A percentile compares a stretch with the other conserved stretches of the same genome.
Conservation (phyloP, 2,113 vertebrate genomes). For the Gambusia affinis region DNA sequence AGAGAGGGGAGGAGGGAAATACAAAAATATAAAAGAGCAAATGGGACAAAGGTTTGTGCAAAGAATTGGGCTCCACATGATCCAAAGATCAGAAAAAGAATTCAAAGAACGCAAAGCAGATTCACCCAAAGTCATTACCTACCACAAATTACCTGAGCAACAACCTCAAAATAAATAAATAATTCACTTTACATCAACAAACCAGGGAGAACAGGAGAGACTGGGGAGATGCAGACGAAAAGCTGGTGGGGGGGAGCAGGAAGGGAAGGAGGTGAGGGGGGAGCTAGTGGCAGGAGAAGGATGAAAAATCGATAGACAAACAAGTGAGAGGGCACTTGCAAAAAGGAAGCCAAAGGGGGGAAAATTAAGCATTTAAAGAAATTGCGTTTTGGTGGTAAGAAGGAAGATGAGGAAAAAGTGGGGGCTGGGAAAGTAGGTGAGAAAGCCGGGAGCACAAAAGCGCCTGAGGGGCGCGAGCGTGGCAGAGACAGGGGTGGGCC, state of each 20-base stretch:
- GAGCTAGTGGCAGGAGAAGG: constrained; percentile 63
- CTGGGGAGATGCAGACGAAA: constrained; percentile 54
- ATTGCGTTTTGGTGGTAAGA: constrained; percentile 61
- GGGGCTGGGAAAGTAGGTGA: constrained; percentile 13
- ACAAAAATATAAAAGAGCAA: constrained; percentile 40
- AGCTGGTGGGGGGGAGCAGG: constrained; percentile 10
- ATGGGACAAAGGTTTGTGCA: constrained; percentile 57
- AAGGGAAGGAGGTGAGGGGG: constrained; percentile 14
- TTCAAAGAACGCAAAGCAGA: constrained; percentile 85
- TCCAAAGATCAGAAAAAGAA: constrained; percentile 64
- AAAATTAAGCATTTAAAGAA: constrained; percentile 79
- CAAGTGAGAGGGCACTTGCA: constrained; percentile 74
- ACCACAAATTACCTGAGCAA: constrained; percentile 94
- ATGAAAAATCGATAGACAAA: constrained; percentile 82
- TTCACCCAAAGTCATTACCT: constrained; percentile 94
- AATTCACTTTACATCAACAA: constrained; percentile 73
- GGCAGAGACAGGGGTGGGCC: constrained; percentile 58
- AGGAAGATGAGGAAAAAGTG: constrained; percentile 57
- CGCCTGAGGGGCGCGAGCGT: constrained; percentile 63
- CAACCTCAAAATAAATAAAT: constrained; percentile 84
- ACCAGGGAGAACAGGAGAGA: constrained; percentile 49
- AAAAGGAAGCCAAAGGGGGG: constrained; percentile 68
- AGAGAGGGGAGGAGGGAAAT: constrained; percentile 34
- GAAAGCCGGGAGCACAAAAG: constrained; percentile 60
- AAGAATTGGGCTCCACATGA: constrained; percentile 48